Evolutionary conservation across 2,888 invertebrate species (phyloP).

Genomic region (Pheosia tremula): DNA sequence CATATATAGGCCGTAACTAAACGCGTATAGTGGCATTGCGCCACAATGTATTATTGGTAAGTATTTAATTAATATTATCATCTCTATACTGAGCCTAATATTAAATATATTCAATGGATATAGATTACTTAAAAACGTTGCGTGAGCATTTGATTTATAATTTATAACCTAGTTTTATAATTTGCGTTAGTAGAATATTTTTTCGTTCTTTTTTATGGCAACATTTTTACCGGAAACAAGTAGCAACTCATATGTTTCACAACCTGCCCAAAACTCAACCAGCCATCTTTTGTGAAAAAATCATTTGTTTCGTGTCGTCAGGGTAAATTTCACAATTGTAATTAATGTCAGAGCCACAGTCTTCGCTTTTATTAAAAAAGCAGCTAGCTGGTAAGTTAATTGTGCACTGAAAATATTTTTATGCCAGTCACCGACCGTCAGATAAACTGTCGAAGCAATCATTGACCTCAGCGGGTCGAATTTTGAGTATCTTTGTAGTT

Average conservation of each 20-base stretch:
- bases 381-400: conserved; percentile 94
- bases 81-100: too few relatives aligned
- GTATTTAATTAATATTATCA: too few relatives aligned
- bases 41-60: too few relatives aligned
- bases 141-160: too few relatives aligned
- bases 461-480: conserved; percentile 81
- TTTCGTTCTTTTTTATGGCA: conserved; percentile 41
- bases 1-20: too few relatives aligned
- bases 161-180: background rate
- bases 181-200: conserved; percentile 12
- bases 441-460: conserved; percentile 71
- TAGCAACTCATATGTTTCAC: conserved; percentile 82
- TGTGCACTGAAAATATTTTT: conserved; percentile 43
- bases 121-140: too few relatives aligned
- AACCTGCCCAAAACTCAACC: conserved; percentile 84
- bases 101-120: too few relatives aligned
- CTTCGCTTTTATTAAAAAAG: conserved; percentile 97
- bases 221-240: conserved; percentile 73
- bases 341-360: conserved; percentile 98
- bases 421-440: conserved; percentile 62
- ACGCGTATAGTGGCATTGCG: too few relatives aligned
- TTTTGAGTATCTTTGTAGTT: conserved; percentile 67
- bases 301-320: conserved; percentile 89
- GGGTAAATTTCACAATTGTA: conserved; percentile 91
- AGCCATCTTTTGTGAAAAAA: conserved; percentile 90